Conservation (phyloP, 2,113 vertebrate genomes). For the Bombycilla garrulus region DNA sequence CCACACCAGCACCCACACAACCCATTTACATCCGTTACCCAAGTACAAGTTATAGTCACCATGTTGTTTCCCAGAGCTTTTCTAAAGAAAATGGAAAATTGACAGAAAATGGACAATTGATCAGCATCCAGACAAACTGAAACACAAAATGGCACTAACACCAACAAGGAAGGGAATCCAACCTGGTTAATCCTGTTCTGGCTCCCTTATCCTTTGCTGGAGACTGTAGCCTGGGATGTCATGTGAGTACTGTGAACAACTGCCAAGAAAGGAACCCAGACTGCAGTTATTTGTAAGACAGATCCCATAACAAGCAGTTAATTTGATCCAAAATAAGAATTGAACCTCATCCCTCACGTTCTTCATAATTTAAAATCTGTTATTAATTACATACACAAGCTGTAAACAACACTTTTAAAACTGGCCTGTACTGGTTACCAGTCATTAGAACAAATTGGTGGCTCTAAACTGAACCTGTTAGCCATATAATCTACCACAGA, state of each 20-base stretch:
- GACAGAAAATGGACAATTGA: not conserved
- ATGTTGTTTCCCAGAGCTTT: not conserved
- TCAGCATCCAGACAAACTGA: not conserved
- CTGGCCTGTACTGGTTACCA: not conserved
- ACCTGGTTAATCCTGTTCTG: fast-evolving
- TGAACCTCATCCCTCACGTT: not conserved
- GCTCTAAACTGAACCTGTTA: not conserved
- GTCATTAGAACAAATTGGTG: not conserved
- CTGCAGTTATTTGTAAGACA: not conserved
- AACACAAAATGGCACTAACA: not conserved
- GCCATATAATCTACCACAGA: not conserved
- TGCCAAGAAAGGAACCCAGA: not conserved
- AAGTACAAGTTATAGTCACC: not conserved
- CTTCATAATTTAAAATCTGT: not conserved
- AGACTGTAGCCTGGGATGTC: not conserved
- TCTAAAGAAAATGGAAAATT: not conserved
- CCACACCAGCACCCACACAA: not conserved
- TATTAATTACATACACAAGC: not conserved
- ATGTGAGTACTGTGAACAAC: not conserved
- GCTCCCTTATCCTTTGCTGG: not conserved
- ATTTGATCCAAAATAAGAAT: not conserved
- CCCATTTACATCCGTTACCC: fast-evolving
- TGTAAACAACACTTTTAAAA: not conserved
- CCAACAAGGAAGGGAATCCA: not conserved
- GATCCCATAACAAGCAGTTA: not conserved